Conservation (phyloP, 2,797 vertebrate species). For the Urocyon cinereoargenteus region DNA sequence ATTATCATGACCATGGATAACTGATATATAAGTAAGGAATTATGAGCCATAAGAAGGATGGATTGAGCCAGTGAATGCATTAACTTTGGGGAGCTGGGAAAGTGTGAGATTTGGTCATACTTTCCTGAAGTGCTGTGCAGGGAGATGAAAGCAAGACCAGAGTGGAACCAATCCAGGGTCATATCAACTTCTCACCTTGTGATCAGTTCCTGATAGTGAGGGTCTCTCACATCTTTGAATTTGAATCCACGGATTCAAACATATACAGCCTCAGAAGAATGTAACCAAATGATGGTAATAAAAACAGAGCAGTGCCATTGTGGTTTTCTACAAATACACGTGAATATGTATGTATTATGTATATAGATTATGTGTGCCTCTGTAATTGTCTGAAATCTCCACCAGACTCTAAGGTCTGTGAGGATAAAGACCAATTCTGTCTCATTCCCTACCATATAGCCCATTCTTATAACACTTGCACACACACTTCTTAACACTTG, state of each 20-base stretch:
- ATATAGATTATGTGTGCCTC: neutral
- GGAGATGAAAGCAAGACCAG: neutral
- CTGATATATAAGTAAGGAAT: neutral
- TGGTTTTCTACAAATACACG: neutral
- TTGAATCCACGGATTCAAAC: neutral
- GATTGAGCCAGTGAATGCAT: neutral
- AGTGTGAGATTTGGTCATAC: neutral
- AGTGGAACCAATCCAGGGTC: neutral
- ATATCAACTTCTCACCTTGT: neutral
- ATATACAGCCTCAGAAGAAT: neutral
- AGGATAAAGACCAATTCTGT: neutral
- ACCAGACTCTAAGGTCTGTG: neutral
- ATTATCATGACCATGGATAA: neutral
- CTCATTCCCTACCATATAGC: neutral
- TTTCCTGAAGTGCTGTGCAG: neutral
- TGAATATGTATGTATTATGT: too few relatives aligned
- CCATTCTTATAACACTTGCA: too few relatives aligned
- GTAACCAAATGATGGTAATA: neutral
- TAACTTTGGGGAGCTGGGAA: neutral
- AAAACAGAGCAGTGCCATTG: neutral
- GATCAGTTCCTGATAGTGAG: neutral
- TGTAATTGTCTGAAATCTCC: neutral
- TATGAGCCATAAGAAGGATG: neutral
- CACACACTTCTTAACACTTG: too few relatives aligned
- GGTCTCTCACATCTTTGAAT: neutral